A percentile compares a stretch with the other conserved stretches of the same genome.
Conservation (phyloP, 2,888 invertebrate species). For the Drosophila multiciliata region DNA sequence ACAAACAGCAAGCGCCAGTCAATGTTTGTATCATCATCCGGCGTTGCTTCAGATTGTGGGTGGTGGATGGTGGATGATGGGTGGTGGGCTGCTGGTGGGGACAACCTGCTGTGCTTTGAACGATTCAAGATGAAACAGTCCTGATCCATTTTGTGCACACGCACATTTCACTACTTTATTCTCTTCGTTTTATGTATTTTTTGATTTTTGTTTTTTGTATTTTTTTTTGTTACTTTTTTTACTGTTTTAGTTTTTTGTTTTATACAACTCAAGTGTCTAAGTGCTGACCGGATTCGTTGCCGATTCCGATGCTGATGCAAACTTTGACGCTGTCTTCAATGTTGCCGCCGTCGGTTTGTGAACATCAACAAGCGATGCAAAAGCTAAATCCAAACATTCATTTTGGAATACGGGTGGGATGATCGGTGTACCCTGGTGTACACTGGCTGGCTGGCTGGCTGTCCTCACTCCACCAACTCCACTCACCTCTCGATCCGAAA, state of each 20-base stretch:
- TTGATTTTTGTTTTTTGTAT: not conserved
- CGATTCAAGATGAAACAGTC: slow-evolving; percentile 68
- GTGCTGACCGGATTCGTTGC: slow-evolving; percentile 59
- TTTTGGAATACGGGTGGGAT: slow-evolving; percentile 29
- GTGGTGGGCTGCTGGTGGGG: not conserved
- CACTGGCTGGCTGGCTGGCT: slow-evolving; percentile 18
- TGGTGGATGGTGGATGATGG: not conserved
- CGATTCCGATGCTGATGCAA: slow-evolving; percentile 27
- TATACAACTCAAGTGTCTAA: slow-evolving; percentile 60
- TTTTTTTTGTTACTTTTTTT: not conserved
- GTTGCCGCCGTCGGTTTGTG: slow-evolving; percentile 37
- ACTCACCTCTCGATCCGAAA: slow-evolving; percentile 17
- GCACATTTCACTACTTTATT: not conserved
- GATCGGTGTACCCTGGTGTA: not conserved
- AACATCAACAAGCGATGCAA: slow-evolving; percentile 49
- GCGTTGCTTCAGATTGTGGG: not conserved
- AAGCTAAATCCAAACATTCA: slow-evolving; percentile 62
- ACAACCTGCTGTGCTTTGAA: slow-evolving; percentile 2
- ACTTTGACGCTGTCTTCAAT: slow-evolving; percentile 40
- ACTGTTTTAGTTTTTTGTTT: not conserved
- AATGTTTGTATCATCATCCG: not conserved
- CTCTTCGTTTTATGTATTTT: not conserved
- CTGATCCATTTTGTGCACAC: slow-evolving; percentile 62
- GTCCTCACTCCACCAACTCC: slow-evolving; percentile 41
- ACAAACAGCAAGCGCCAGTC: not conserved